A percentile compares a stretch with the other conserved stretches of the same genome.
These are phyloP conservation scores for Pipistrellus pygmaeus DNA, from an alignment of 2,797 vertebrate genomes.

Conservation along the genomic window DNA sequence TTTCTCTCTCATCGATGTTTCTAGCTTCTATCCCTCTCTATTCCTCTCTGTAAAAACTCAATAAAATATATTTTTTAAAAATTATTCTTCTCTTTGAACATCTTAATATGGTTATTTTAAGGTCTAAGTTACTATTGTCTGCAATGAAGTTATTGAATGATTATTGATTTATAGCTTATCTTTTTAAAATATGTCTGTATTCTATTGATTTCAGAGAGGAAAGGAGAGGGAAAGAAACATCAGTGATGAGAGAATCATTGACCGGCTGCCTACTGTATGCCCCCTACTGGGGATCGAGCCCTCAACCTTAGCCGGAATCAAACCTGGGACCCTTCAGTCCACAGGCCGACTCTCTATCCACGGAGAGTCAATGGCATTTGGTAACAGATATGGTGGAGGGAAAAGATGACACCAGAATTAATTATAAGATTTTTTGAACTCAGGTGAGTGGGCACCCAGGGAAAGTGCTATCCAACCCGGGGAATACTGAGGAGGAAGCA, in stretches of 20 bases:
- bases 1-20: no score
- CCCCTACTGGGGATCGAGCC: no score
- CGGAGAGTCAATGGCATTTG: not conserved
- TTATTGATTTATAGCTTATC: conserved; percentile 13
- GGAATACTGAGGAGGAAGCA: not conserved
- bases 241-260: no score
- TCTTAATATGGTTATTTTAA: conserved; percentile 21
- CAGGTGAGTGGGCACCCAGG: not conserved
- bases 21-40: no score
- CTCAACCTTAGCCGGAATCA: no score
- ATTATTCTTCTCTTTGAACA: conserved; percentile 17
- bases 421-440: conserved; percentile 32
- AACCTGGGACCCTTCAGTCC: no score
- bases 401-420: conserved; percentile 41
- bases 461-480: conserved; percentile 9
- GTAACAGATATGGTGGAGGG: not conserved
- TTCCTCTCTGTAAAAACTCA: no score
- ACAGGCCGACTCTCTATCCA: no score
- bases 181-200: not conserved
- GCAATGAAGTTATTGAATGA: conserved; percentile 1
- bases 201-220: no score
- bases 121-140: conserved; percentile 21
- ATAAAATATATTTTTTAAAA: not conserved
- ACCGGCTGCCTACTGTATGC: no score
- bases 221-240: no score